These are phyloP conservation scores for Hydropsyche betteni DNA, from an alignment of 2,888 invertebrate genomes.

Conservation along the genomic window DNA sequence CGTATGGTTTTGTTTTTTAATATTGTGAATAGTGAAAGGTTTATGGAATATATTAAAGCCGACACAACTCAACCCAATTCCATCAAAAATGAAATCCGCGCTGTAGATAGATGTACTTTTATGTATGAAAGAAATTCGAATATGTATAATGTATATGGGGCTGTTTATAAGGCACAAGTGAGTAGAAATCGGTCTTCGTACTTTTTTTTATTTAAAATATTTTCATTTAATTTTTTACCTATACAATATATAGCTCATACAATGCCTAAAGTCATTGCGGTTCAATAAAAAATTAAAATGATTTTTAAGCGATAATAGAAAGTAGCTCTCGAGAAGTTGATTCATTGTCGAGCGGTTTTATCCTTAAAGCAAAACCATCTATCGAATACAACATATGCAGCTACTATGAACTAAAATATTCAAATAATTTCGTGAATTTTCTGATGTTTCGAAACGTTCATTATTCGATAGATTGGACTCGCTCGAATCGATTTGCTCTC, in stretches of 20 bases:
- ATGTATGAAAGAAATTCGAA: conserved; percentile 14
- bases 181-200: background rate
- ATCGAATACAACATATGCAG: too few species aligned
- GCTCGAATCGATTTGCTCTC: background rate
- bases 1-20: too few species aligned
- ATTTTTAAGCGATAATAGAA: background rate
- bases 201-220: background rate
- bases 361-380: too few species aligned
- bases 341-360: too few species aligned
- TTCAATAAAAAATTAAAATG: background rate
- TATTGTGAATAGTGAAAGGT: conserved; percentile 5
- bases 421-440: too few species aligned
- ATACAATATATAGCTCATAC: background rate
- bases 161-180: background rate
- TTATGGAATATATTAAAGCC: conserved; percentile 37
- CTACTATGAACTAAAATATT: too few species aligned
- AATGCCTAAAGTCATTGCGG: background rate
- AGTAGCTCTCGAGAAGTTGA: too few species aligned
- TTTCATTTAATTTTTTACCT: background rate
- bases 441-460: too few species aligned
- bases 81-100: conserved; percentile 41
- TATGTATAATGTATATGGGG: conserved; percentile 11
- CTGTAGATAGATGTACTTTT: conserved; percentile 18
- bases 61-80: conserved; percentile 41
- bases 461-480: too few species aligned